Conservation (phyloP, 2,113 vertebrate species). For the Heptranchias perlo region DNA sequence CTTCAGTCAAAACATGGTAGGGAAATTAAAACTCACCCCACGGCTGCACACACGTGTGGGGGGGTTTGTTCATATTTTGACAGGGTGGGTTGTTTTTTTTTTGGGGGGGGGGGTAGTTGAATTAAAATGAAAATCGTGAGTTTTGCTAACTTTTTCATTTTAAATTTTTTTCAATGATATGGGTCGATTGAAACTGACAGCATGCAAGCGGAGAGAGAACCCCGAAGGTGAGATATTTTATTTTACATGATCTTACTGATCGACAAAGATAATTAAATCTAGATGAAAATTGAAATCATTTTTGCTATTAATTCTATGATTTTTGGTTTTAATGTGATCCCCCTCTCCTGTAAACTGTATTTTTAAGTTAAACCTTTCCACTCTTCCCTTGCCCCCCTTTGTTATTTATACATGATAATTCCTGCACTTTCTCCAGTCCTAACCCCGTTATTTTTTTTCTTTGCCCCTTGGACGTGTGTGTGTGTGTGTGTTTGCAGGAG, state of each 20-base stretch:
- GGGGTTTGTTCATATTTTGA: neutral
- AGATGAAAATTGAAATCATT: neutral
- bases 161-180: neutral
- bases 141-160: neutral
- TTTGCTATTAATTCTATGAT: neutral
- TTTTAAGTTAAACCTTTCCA: neutral
- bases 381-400: neutral
- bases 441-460: neutral
- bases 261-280: neutral
- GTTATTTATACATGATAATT: neutral
- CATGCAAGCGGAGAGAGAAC: slow-evolving; percentile 5
- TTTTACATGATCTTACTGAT: neutral
- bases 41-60: slow-evolving; percentile 28
- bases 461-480: no score
- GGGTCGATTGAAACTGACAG: slow-evolving; percentile 29
- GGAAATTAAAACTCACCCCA: neutral
- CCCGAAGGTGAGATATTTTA: slow-evolving; percentile 12
- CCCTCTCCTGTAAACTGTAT: neutral
- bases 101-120: neutral
- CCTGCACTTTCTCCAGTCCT: neutral
- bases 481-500: neutral
- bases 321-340: neutral
- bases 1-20: slow-evolving; percentile 35
- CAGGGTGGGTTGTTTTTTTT: neutral
- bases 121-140: neutral